Conservation (phyloP, 2,113 vertebrate genomes). For the Sceloporus undulatus region DNA sequence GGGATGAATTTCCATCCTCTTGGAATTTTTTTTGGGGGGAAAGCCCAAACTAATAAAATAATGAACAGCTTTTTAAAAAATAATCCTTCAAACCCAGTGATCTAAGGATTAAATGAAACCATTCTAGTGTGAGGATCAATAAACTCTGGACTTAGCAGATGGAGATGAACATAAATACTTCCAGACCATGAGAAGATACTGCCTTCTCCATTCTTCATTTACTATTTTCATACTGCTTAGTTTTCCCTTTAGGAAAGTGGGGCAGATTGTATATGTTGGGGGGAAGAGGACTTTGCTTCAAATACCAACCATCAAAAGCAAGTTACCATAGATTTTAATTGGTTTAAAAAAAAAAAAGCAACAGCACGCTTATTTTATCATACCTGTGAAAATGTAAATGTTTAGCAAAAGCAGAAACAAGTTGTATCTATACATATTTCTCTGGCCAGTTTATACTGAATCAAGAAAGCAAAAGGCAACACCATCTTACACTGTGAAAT, state of each 20-base stretch:
- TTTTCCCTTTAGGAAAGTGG: conserved; percentile 61
- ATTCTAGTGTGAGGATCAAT: conserved; percentile 70
- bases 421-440: conserved; percentile 58
- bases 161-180: conserved; percentile 71
- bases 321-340: conserved; percentile 63
- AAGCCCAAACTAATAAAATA: conserved; percentile 71
- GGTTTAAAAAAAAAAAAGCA: conserved; percentile 36
- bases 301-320: conserved; percentile 54
- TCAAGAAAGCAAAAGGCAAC: conserved; percentile 68
- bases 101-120: conserved; percentile 75
- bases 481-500: conserved; percentile 64
- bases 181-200: conserved; percentile 61
- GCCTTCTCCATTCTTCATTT: conserved; percentile 55
- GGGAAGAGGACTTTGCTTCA: conserved; percentile 54
- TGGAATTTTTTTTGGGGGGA: conserved; percentile 43
- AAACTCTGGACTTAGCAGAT: conserved; percentile 69
- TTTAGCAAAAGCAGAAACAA: conserved; percentile 65
- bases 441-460: conserved; percentile 69
- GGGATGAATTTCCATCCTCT: conserved; percentile 64
- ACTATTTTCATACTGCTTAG: conserved; percentile 54
- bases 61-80: conserved; percentile 63
- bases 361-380: conserved; percentile 47
- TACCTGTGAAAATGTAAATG: conserved; percentile 60
- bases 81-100: conserved; percentile 67
- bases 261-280: conserved; percentile 20